These are phyloP conservation scores for Dinocampus coccinellae DNA, from an alignment of 2,888 invertebrate genomes.

Conservation along the genomic window DNA sequence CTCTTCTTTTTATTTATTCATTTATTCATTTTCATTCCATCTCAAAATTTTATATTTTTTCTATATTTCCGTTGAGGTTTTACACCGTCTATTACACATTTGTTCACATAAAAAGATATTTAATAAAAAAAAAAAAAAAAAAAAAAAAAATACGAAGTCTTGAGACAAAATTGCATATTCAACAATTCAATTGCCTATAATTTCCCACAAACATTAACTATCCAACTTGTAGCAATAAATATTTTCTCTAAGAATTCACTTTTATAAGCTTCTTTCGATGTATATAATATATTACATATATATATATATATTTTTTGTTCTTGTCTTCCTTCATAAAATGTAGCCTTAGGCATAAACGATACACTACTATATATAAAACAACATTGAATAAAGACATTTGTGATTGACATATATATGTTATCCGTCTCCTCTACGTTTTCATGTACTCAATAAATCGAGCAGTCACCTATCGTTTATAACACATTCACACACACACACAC, in stretches of 20 bases:
- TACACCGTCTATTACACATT: neutral
- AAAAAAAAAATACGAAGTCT: too few species aligned
- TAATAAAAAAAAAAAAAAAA: too few species aligned
- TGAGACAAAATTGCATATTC: neutral
- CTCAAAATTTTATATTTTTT: neutral
- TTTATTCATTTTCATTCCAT: neutral
- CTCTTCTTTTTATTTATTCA: neutral
- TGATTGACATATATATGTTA: neutral
- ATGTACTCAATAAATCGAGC: neutral
- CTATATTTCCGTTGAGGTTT: neutral
- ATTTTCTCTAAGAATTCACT: neutral
- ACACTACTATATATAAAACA: neutral
- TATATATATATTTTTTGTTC: neutral
- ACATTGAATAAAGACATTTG: neutral
- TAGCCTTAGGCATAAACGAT: neutral
- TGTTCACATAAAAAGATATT: conserved; percentile 2
- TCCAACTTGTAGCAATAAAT: neutral
- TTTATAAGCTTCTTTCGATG: neutral
- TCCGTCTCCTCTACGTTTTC: neutral
- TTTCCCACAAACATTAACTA: neutral
- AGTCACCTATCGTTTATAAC: neutral
- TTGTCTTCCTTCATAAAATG: neutral
- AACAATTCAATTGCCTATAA: neutral
- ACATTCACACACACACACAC: too few species aligned
- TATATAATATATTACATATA: neutral